Evolutionary conservation across 2,888 invertebrate genomes (phyloP).

Genomic region (Entomobrya proxima): DNA sequence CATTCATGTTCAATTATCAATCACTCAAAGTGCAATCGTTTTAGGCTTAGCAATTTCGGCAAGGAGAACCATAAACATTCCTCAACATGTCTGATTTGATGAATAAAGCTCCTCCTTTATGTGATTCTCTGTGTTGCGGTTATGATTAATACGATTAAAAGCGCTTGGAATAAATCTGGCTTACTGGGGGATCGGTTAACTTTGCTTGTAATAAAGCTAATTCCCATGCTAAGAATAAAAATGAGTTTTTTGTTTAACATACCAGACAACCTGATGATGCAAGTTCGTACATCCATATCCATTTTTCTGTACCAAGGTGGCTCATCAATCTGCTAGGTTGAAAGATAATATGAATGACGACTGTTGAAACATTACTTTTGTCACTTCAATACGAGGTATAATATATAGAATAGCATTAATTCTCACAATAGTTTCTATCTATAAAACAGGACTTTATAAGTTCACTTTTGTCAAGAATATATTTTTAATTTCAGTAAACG

Average conservation of each 20-base stretch:
- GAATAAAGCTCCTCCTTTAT: slow-evolving; percentile 49
- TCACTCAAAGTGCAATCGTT: slow-evolving; percentile 65
- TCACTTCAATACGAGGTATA: not conserved
- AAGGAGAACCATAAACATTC: slow-evolving; percentile 49
- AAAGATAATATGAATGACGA: not conserved
- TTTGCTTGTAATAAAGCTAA: slow-evolving; percentile 22
- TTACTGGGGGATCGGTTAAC: slow-evolving; percentile 3
- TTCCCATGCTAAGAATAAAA: not conserved
- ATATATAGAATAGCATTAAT: not conserved
- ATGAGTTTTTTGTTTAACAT: slow-evolving; percentile 12
- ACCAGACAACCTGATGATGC: slow-evolving; percentile 40
- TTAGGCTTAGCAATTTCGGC: slow-evolving; percentile 32
- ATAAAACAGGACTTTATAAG: too few relatives aligned
- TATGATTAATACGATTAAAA: slow-evolving; percentile 47
- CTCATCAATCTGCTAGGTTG: not conserved
- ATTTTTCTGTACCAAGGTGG: not conserved
- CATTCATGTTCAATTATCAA: slow-evolving; percentile 71
- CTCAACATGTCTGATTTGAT: slow-evolving; percentile 57
- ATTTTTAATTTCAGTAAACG: too few relatives aligned
- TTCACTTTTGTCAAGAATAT: too few relatives aligned
- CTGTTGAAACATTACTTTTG: not conserved
- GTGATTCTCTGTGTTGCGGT: slow-evolving; percentile 17
- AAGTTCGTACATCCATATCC: slow-evolving; percentile 9
- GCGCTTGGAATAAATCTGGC: slow-evolving; percentile 21
- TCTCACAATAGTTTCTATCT: not conserved